A percentile compares a stretch with the other conserved stretches of the same genome.
phyloP scores from a whole-genome alignment of 2,113 vertebrate genomes.

The Bettongia penicillata region DNA sequence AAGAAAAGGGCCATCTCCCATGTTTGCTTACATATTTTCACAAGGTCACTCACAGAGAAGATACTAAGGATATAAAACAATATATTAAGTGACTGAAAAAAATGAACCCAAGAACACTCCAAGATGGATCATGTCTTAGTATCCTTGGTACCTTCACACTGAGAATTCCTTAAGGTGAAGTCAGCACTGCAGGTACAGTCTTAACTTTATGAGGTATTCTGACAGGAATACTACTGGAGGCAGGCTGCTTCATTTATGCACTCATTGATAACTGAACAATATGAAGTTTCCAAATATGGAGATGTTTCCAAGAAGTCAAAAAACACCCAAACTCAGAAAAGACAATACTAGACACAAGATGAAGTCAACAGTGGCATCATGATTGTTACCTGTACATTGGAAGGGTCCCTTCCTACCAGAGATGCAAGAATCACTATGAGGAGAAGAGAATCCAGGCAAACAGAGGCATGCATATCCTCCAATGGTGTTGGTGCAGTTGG shows the following conservation, averaged over 20 bases:
- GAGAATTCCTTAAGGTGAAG: neutral
- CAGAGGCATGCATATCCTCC: constrained; percentile 37
- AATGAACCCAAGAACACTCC: neutral
- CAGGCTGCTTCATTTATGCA: neutral
- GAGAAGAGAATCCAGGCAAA: constrained; percentile 40
- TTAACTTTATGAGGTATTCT: constrained; percentile 28
- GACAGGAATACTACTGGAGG: neutral
- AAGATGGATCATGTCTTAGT: neutral
- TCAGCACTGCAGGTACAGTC: constrained; percentile 2
- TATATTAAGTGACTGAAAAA: neutral
- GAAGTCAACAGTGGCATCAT: neutral
- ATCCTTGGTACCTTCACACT: constrained; percentile 24
- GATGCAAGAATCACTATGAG: neutral
- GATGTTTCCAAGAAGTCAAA: neutral
- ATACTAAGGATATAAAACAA: neutral
- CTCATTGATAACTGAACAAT: too few relatives aligned
- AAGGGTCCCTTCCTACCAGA: fast-evolving
- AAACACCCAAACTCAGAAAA: neutral
- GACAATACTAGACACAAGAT: neutral
- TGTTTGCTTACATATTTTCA: neutral
- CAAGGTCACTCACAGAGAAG: neutral
- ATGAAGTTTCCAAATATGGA: too few relatives aligned
- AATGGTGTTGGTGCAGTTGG: fast-evolving
- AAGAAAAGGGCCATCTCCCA: neutral
- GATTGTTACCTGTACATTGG: constrained; percentile 32